phyloP scores from a whole-genome alignment of 2,113 vertebrate genomes.

The Turdus rufiventris region DNA sequence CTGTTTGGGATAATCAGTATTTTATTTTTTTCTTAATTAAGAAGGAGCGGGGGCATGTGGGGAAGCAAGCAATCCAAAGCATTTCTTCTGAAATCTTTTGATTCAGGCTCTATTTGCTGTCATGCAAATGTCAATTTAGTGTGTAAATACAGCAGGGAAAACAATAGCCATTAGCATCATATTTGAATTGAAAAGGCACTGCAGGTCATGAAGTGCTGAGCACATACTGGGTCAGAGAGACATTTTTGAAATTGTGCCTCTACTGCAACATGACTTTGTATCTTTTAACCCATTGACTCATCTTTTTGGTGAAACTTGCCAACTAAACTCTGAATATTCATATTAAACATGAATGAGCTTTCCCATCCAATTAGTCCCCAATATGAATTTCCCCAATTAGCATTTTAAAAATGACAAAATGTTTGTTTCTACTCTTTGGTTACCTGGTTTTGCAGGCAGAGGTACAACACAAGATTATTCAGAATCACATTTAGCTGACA shows the following conservation, averaged over 20 bases:
- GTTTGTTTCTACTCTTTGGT: neutral
- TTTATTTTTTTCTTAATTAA: neutral
- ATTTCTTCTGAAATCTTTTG: neutral
- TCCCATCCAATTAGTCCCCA: neutral
- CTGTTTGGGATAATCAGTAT: neutral
- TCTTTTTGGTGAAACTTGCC: neutral
- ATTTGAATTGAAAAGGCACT: neutral
- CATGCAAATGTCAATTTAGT: neutral
- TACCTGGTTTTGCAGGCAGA: neutral
- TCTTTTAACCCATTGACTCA: neutral
- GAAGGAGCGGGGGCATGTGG: neutral
- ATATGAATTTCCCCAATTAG: neutral
- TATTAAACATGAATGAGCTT: neutral
- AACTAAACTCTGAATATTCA: neutral
- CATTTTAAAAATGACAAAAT: neutral
- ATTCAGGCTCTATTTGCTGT: neutral
- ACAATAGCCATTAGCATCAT: neutral
- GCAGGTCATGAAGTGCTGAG: neutral
- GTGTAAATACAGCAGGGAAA: neutral
- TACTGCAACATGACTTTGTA: rapidly evolving
- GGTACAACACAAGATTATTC: neutral
- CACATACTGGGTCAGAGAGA: neutral
- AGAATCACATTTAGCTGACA: neutral
- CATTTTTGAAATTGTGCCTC: neutral
- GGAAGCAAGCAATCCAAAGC: neutral